These are phyloP conservation scores for Picus viridis DNA, from an alignment of 2,797 vertebrate species.

Conservation along the genomic window DNA sequence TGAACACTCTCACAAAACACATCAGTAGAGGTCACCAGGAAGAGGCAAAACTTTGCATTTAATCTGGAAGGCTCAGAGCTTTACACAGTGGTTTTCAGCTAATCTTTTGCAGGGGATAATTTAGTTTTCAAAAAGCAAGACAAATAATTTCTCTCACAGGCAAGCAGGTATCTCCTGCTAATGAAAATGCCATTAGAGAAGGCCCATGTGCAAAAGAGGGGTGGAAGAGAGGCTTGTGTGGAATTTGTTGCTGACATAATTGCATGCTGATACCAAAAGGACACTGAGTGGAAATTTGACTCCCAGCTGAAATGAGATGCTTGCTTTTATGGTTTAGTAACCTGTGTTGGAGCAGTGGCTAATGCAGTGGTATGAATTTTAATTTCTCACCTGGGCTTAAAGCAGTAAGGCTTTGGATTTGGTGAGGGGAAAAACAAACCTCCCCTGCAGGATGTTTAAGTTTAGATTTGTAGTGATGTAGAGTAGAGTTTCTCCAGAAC, in stretches of 20 bases:
- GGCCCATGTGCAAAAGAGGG: neutral
- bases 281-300: conserved; percentile 26
- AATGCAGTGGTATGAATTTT: neutral
- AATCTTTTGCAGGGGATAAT: conserved; percentile 28
- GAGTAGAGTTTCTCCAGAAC: neutral
- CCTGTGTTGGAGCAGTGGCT: neutral
- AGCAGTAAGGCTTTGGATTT: neutral
- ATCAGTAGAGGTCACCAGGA: conserved; percentile 42
- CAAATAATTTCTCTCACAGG: conserved; percentile 31
- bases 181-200: conserved; percentile 40
- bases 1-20: neutral
- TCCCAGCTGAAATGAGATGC: conserved; percentile 4
- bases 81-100: neutral
- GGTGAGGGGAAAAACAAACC: neutral
- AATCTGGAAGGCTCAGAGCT: neutral
- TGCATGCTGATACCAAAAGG: conserved; percentile 1
- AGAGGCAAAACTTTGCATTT: conserved; percentile 25
- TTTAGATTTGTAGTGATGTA: neutral
- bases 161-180: conserved; percentile 12
- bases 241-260: neutral
- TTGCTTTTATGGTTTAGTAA: conserved; percentile 7
- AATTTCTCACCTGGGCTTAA: conserved; percentile 1
- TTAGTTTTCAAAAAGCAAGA: conserved; percentile 39
- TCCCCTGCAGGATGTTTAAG: neutral
- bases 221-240: neutral